Evolutionary conservation across 2,888 invertebrate genomes (phyloP).

Genomic region (Hyalella azteca): DNA sequence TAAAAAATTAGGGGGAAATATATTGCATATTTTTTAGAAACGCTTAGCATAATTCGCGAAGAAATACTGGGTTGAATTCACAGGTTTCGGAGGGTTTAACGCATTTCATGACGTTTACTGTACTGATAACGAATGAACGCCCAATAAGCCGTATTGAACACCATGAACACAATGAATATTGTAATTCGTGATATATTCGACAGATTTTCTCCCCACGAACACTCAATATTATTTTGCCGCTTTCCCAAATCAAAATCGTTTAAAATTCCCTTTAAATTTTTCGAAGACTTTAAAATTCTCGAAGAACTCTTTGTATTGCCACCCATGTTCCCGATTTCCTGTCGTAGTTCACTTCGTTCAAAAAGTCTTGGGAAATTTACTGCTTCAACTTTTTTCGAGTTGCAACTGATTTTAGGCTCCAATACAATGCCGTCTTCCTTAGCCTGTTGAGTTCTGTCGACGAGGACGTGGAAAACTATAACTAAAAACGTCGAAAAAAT

Average conservation of each 20-base stretch:
- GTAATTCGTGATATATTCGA: neutral
- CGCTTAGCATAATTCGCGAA: too few relatives aligned
- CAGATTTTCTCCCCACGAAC: neutral
- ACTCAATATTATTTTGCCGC: neutral
- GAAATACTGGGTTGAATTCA: too few relatives aligned
- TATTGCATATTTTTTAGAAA: too few relatives aligned
- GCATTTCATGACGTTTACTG: neutral
- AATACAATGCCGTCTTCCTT: neutral
- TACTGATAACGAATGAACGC: neutral
- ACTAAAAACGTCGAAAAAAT: constrained; percentile 39
- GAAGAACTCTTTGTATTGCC: neutral
- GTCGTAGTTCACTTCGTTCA: neutral
- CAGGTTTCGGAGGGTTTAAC: too few relatives aligned
- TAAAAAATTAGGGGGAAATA: too few relatives aligned
- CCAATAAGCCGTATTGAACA: constrained; percentile 12
- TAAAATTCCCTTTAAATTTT: neutral
- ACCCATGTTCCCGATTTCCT: neutral
- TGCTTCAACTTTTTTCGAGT: neutral
- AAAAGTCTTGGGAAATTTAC: neutral
- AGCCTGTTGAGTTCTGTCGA: neutral
- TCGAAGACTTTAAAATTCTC: neutral
- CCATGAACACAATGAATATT: neutral
- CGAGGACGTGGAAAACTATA: constrained; percentile 40
- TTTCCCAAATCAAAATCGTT: neutral
- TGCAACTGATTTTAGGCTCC: neutral